Base-by-base conservation (phyloP, 2,888 invertebrate species). In the Thera britannica region DNA sequence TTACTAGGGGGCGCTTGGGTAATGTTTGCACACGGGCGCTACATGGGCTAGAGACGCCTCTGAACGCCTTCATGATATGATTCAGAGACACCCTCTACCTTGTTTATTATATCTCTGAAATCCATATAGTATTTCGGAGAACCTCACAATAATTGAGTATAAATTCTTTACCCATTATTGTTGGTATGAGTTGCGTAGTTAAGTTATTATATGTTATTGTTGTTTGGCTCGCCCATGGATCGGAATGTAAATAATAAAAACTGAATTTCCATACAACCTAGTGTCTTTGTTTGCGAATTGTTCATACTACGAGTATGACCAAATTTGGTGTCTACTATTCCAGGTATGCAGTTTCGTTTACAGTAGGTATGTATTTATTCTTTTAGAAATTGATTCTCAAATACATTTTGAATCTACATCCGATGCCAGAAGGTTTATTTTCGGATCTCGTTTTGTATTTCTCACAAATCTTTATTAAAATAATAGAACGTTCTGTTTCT, bases 121-220 rank as follows among this genome's bases (percentile, higher is more conserved):
- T 65, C 64, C 70, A 71, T 75, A 69, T 62, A n/a, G n/a, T n/a
- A 77, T 79, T 83, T 84, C 83, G 77, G 66, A 68, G 83, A 83
- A 83, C 63, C 73, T 65, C 62, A 71, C 76, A 80, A 82, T 88
- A 83, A 87, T 85, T 83, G 80, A 79, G 74, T 77, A 80, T 78
- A 79, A 85, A 89, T 89, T 86, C 88, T 79, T 84, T 84, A 81
- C 72, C 88, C 85, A 85, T 84, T 85, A 79, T 71, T 79, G 68
- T 67, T 41, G 54, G 57, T 52, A 62, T 78, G 76, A 79, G 75
- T 82, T 76, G 77, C 78, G 86, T 86, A 88, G 89, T 90, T 88
- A 90, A 90, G 90, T 90, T 88, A 90, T 90, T 90, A 89, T 84
- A 85, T 80, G 80, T 83, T 85, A 84, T 84, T 84, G 83, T 84